Evolutionary conservation across 2,113 vertebrate genomes (phyloP), one percentile per base, ranked within the genome.

Genomic region (Perca flavescens): DNA sequence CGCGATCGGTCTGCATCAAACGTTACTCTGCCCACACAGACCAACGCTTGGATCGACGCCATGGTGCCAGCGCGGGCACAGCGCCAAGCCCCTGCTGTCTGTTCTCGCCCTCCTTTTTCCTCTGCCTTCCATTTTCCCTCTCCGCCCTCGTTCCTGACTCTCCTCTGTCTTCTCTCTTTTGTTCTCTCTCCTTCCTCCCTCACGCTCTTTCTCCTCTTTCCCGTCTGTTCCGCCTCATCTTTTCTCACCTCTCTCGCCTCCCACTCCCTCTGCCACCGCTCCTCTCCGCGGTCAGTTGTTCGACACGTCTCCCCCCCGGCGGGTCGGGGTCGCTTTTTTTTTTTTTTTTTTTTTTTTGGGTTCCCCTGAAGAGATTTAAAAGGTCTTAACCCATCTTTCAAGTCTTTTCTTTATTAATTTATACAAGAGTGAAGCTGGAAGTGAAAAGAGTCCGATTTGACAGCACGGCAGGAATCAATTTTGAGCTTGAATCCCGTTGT

Each of bases 11-110:
- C 77, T 65, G 77, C 67, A 76, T 90, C 87, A 88, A 82, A 86
- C 63, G 79, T 68, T 82, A 43, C 70, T 62, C 77, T 63, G 82
- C 92, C 88, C 92, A 90, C 92, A 77, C 88, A 87, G 61, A 52
- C 74, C 82, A 50, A 52, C 1, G 57, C 50, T 57, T 92, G 84
- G 80, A 83, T 7, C 4, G 19, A 21, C 6, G 86, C 90, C 92
- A 91, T 65, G 60, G 72, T 86, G 79, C 77, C 84, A 82, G 82
- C 2, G 21, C 17, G 28, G 58, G 58, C 74, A 11, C 52, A 60
- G 64, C 25, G 74, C 89, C 87, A 87, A 70, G 54, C 40, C 86
- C 77, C 10, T 25, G 58, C 73, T 80, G 80, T 85, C 84, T 86
- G 70, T 87, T 79, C 68, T 81, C 79, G 49, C 69, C 58, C 69